Percentiles rank a stretch among this genome's conserved stretches.
phyloP scores from a whole-genome alignment of 1,140 invertebrate species.

The Parapsyche elsis region DNA sequence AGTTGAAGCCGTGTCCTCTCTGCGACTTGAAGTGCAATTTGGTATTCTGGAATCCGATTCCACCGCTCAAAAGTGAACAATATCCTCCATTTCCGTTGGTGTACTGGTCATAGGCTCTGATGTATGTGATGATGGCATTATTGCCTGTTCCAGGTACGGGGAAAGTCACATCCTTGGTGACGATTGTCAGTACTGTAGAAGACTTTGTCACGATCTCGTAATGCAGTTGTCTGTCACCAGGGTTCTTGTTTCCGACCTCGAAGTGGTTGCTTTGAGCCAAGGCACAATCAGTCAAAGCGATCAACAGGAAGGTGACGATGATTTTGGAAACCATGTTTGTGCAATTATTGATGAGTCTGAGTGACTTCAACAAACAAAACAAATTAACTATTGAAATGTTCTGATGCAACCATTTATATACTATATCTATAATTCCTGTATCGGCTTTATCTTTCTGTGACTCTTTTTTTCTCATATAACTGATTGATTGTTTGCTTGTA shows the following conservation, averaged over 20 bases:
- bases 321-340: slow-evolving; percentile 35
- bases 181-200: slow-evolving; percentile 60
- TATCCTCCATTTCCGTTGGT: slow-evolving; percentile 66
- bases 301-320: background rate
- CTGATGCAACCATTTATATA: no score
- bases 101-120: slow-evolving; percentile 65
- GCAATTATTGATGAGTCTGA: background rate
- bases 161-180: slow-evolving; percentile 59
- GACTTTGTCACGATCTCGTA: slow-evolving; percentile 61
- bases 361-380: no score
- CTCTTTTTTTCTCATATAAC: no score
- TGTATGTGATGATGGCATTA: slow-evolving; percentile 61
- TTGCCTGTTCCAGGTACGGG: slow-evolving; percentile 50
- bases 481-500: no score
- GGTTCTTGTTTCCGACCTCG: slow-evolving; percentile 47
- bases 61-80: slow-evolving; percentile 61
- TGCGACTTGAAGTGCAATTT: slow-evolving; percentile 68
- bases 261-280: slow-evolving; percentile 51
- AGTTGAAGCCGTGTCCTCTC: slow-evolving; percentile 67
- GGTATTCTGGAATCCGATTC: slow-evolving; percentile 61
- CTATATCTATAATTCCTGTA: no score
- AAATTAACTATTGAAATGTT: no score
- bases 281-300: slow-evolving; percentile 32
- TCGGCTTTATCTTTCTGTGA: no score
- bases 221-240: slow-evolving; percentile 57